phyloP scores from a whole-genome alignment of 2,113 vertebrate genomes.

The Notechis scutatus region DNA sequence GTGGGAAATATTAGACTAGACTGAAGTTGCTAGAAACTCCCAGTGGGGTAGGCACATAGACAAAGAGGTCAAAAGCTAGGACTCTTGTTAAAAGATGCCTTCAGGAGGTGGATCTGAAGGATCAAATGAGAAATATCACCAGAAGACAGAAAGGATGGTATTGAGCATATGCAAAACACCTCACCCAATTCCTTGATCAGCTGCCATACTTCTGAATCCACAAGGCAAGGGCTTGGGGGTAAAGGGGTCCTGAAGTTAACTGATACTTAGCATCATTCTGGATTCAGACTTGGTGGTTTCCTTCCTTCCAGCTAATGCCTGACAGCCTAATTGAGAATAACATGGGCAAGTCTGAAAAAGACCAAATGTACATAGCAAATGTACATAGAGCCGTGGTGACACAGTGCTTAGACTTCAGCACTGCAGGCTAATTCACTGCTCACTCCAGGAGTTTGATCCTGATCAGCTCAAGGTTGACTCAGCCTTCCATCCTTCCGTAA shows the following conservation, averaged over 20 bases:
- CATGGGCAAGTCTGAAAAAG: neutral
- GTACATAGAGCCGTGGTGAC: too few species aligned
- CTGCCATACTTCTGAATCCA: neutral
- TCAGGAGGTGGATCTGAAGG: neutral
- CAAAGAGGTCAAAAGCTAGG: neutral
- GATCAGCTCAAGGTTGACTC: too few species aligned
- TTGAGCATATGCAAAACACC: neutral
- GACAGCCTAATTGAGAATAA: neutral
- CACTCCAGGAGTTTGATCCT: too few species aligned
- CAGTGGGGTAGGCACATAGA: neutral
- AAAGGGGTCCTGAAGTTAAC: neutral
- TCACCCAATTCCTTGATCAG: neutral
- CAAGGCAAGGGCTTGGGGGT: neutral
- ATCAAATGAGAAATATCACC: neutral
- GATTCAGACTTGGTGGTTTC: neutral
- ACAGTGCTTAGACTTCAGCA: too few species aligned
- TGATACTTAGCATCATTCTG: neutral
- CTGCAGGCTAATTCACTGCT: too few species aligned
- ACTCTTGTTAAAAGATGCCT: neutral
- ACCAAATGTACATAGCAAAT: neutral
- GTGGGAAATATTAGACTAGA: neutral
- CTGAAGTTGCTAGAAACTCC: neutral
- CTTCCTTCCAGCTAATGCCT: neutral
- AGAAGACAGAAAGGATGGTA: neutral
- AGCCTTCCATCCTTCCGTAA: too few species aligned